Conservation (phyloP, 2,113 vertebrate species). For the Albula goreensis region DNA sequence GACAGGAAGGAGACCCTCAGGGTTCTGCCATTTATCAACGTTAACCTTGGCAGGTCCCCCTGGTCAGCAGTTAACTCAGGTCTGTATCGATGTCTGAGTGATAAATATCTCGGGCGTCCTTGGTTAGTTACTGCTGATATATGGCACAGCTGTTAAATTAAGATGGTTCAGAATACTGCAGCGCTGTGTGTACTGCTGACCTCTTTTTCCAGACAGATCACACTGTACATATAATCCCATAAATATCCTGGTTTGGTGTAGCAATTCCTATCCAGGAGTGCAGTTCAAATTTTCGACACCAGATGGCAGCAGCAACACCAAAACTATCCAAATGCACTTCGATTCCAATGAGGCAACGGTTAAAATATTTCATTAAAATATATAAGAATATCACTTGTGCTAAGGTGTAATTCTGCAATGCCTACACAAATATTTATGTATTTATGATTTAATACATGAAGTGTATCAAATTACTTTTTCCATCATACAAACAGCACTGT, state of each 20-base stretch:
- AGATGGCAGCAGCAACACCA: slow-evolving; percentile 46
- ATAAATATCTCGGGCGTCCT: slow-evolving; percentile 49
- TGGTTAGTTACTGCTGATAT: slow-evolving; percentile 22
- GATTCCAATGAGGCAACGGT: too few relatives aligned
- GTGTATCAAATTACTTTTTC: too few relatives aligned
- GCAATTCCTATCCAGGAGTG: not conserved
- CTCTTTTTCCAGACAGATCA: slow-evolving; percentile 13
- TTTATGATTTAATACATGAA: too few relatives aligned
- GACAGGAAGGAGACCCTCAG: slow-evolving; percentile 31
- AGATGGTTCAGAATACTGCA: slow-evolving; percentile 34
- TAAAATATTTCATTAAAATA: too few relatives aligned
- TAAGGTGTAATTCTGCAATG: too few relatives aligned
- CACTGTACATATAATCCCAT: slow-evolving; percentile 14
- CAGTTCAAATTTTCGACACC: slow-evolving; percentile 27
- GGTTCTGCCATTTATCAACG: slow-evolving; percentile 52
- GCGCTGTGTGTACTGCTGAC: slow-evolving; percentile 25
- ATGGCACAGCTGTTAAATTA: slow-evolving; percentile 21
- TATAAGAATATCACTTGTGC: too few relatives aligned
- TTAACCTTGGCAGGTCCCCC: slow-evolving; percentile 43
- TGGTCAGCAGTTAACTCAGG: slow-evolving; percentile 54
- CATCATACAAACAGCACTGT: too few relatives aligned
- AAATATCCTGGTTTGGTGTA: not conserved
- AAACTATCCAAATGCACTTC: not conserved
- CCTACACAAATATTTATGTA: too few relatives aligned
- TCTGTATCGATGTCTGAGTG: slow-evolving; percentile 50